phyloP scores from a whole-genome alignment of 1,140 invertebrate species.

The Cheumatopsyche charites region DNA sequence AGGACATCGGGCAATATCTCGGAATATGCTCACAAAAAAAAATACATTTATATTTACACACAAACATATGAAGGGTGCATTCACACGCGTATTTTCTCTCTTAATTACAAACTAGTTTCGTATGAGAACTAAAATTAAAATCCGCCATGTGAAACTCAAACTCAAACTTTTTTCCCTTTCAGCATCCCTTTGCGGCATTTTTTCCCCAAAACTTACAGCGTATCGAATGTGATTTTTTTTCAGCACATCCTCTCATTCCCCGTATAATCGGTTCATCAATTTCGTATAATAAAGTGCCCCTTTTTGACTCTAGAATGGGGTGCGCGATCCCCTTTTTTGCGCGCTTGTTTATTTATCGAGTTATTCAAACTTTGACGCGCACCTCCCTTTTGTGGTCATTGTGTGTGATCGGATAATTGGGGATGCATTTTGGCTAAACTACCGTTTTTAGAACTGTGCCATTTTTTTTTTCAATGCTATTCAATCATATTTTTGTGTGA shows the following conservation, averaged over 20 bases:
- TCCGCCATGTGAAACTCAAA: not conserved
- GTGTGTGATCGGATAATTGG: conserved; percentile 5
- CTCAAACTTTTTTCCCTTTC: not conserved
- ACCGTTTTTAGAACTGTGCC: too few species aligned
- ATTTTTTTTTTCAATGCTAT: too few species aligned
- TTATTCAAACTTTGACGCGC: conserved; percentile 33
- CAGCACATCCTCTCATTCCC: not conserved
- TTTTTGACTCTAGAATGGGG: conserved; percentile 32
- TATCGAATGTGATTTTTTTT: not conserved
- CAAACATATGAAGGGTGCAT: conserved; percentile 13
- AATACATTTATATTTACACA: conserved; percentile 23
- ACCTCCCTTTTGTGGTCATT: conserved; percentile 17
- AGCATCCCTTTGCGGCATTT: not conserved
- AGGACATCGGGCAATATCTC: conserved; percentile 5
- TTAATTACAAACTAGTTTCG: conserved; percentile 23
- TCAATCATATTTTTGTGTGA: too few species aligned
- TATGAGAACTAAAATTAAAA: conserved; percentile 7
- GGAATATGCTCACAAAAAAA: not conserved
- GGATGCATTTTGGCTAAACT: not conserved
- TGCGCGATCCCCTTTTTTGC: conserved; percentile 29
- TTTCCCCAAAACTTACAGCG: not conserved
- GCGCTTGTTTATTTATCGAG: conserved; percentile 26
- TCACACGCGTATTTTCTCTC: conserved; percentile 10
- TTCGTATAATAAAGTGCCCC: conserved; percentile 32
- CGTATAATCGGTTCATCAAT: conserved; percentile 28